These are phyloP conservation scores for Thereva unica DNA, from an alignment of 2,888 invertebrate genomes.

Conservation along the genomic window DNA sequence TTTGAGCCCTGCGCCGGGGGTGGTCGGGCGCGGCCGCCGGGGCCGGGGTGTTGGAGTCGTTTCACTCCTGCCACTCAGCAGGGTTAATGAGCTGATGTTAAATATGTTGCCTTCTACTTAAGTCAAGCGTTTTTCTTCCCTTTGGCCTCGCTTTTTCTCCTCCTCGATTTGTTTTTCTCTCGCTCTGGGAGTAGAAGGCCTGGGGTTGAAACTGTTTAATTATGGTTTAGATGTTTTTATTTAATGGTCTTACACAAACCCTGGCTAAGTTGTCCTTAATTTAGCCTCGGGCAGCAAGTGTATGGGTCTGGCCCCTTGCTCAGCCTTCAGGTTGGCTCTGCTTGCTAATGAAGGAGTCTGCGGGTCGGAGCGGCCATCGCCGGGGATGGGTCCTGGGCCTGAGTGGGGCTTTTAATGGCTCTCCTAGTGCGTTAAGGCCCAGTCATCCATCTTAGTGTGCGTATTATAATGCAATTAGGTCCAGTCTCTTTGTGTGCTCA, in stretches of 20 bases:
- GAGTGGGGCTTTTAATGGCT: too few relatives aligned
- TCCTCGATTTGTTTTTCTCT: conserved; percentile 8
- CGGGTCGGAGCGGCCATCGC: too few relatives aligned
- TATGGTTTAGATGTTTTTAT: conserved; percentile 36
- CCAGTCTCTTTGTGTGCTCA: too few relatives aligned
- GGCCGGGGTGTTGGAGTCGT: conserved; percentile 9
- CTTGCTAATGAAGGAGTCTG: too few relatives aligned
- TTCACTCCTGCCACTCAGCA: conserved; percentile 8
- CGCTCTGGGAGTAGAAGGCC: conserved; percentile 3
- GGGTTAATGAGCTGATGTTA: conserved; percentile 40
- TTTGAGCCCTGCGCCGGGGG: not conserved
- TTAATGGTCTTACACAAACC: conserved; percentile 27
- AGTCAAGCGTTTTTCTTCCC: conserved; percentile 25
- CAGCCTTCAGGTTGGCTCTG: too few relatives aligned
- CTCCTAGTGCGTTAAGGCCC: too few relatives aligned
- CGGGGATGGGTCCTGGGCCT: too few relatives aligned
- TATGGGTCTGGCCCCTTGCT: not conserved
- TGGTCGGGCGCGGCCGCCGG: not conserved
- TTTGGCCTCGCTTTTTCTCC: conserved; percentile 20
- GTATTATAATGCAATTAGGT: too few relatives aligned
- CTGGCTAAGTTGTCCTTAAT: conserved; percentile 23
- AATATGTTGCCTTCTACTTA: conserved; percentile 38
- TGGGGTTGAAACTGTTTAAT: conserved; percentile 34
- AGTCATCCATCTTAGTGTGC: too few relatives aligned
- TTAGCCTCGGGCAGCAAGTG: conserved; percentile 25